Evolutionary conservation across 2,888 invertebrate genomes (phyloP).

Genomic region (Elysia crispata): DNA sequence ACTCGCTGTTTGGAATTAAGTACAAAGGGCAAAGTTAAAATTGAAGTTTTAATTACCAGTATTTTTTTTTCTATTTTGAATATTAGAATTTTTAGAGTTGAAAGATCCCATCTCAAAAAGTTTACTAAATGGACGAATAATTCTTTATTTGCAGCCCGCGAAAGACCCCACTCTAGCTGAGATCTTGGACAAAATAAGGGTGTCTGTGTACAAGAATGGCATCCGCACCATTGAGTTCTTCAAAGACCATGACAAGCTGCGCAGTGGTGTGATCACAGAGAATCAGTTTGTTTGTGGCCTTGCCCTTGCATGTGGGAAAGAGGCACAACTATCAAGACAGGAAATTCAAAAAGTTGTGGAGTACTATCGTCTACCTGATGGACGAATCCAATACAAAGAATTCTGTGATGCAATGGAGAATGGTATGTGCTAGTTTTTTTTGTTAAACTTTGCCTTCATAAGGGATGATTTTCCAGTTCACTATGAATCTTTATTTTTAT

Average conservation of each 20-base stretch:
- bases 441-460: too few relatives aligned
- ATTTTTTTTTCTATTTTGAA: too few relatives aligned
- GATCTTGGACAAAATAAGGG: conserved; percentile 75
- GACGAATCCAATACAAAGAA: conserved; percentile 75
- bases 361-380: conserved; percentile 74
- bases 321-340: conserved; percentile 73
- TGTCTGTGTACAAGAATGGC: conserved; percentile 75
- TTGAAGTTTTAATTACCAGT: too few relatives aligned
- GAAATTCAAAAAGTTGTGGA: conserved; percentile 76
- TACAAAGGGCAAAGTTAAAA: too few relatives aligned
- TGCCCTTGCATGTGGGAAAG: conserved; percentile 75
- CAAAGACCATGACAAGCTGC: conserved; percentile 75
- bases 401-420: conserved; percentile 77
- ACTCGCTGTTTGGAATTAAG: too few relatives aligned
- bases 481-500: too few relatives aligned
- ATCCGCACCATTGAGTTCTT: conserved; percentile 77
- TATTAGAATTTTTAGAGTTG: too few relatives aligned
- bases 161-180: conserved; percentile 73
- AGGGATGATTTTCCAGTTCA: too few relatives aligned
- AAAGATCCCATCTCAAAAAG: too few relatives aligned
- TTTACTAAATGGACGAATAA: too few relatives aligned
- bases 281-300: conserved; percentile 77
- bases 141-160: conserved; percentile 64
- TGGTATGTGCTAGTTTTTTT: conserved; percentile 62
- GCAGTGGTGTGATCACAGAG: conserved; percentile 76